Conservation (phyloP, 2,113 vertebrate species). For the Cyanocitta stelleri region DNA sequence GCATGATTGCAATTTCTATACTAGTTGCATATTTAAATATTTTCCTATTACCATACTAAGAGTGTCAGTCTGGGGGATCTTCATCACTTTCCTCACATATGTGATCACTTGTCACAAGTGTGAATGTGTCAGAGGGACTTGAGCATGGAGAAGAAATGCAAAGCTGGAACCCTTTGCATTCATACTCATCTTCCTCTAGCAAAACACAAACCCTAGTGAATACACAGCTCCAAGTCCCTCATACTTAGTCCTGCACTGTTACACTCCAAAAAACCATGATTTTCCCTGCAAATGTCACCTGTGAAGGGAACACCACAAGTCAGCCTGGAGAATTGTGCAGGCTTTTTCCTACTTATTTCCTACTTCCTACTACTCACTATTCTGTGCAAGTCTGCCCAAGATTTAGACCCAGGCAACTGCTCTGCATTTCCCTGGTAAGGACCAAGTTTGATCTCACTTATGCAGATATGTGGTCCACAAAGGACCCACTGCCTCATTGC, state of each 20-base stretch:
- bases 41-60: neutral
- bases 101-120: neutral
- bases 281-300: neutral
- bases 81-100: neutral
- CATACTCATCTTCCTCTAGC: neutral
- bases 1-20: neutral
- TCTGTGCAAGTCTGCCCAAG: neutral
- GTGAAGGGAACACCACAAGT: neutral
- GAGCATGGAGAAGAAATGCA: neutral
- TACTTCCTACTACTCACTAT: neutral
- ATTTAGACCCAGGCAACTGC: neutral
- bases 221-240: neutral
- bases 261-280: neutral
- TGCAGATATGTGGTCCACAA: neutral
- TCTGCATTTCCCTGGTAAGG: neutral
- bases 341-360: neutral
- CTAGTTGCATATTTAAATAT: neutral
- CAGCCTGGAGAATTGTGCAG: neutral
- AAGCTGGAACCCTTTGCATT: neutral
- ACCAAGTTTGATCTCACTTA: neutral
- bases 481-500: neutral
- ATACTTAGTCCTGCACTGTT: neutral
- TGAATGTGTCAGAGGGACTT: neutral
- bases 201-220: neutral
- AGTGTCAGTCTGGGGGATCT: neutral